Evolutionary conservation across 1,140 invertebrate species (phyloP).

Genomic region (Apis florea): DNA sequence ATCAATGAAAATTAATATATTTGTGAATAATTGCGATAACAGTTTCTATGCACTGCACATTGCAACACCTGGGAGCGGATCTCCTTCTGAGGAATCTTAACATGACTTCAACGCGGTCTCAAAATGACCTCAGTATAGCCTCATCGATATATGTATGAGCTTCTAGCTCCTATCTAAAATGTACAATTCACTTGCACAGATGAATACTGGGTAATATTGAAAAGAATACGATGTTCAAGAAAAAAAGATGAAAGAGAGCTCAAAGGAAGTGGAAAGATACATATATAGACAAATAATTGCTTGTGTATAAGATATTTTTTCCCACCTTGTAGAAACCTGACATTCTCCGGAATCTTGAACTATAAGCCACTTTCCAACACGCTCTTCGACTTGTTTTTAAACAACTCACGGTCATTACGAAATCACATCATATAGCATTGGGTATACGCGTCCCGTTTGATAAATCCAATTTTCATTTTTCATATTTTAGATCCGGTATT

Average conservation of each 20-base stretch:
- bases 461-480: not conserved
- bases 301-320: conserved; percentile 8
- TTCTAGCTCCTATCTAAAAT: conserved; percentile 3
- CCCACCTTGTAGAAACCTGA: conserved; percentile 36
- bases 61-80: conserved; percentile 37
- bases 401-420: not conserved
- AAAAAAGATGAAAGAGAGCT: not conserved
- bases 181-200: conserved; percentile 5
- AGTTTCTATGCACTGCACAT: conserved; percentile 29
- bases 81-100: conserved; percentile 44
- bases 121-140: conserved; percentile 24
- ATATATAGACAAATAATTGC: not conserved
- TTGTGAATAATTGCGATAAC: conserved; percentile 20
- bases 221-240: not conserved
- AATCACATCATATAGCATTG: not conserved
- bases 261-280: not conserved
- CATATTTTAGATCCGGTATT: not conserved
- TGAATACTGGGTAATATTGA: not conserved
- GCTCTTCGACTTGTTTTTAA: conserved; percentile 9
- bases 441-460: not conserved
- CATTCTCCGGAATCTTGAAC: conserved; percentile 37
- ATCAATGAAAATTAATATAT: conserved; percentile 22
- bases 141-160: conserved; percentile 13
- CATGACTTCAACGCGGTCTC: conserved; percentile 3
- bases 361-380: not conserved